A percentile compares a stretch with the other conserved stretches of the same genome.
Conservation (phyloP, 2,888 invertebrate genomes). For the Hedya salicella region DNA sequence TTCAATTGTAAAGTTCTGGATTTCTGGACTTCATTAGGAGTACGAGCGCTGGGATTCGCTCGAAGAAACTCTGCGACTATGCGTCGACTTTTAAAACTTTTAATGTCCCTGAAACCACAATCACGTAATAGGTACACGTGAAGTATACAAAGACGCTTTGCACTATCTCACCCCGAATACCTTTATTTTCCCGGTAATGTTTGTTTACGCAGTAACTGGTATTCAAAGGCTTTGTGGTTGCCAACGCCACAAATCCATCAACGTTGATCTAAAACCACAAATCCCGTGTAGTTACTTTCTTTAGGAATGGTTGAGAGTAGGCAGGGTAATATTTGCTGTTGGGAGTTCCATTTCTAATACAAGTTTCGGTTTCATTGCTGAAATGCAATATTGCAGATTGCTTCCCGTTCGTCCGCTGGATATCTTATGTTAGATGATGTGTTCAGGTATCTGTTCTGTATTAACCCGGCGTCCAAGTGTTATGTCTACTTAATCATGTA, state of each 20-base stretch:
- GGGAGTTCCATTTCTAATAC: neutral
- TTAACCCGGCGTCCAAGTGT: neutral
- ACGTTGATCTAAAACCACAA: conserved; percentile 27
- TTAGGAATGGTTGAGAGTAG: neutral
- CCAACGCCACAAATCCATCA: conserved; percentile 18
- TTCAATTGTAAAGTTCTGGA: conserved; percentile 7
- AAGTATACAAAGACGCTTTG: neutral
- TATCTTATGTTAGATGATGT: too few species aligned
- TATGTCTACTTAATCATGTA: conserved; percentile 3
- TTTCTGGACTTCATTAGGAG: conserved; percentile 20
- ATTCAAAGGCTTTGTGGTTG: conserved; percentile 28
- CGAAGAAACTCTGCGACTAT: neutral
- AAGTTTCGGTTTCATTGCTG: neutral
- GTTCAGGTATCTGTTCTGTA: too few species aligned
- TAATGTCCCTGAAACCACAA: neutral
- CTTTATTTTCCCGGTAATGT: too few species aligned
- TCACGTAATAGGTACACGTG: neutral
- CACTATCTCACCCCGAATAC: neutral
- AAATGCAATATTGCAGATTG: neutral
- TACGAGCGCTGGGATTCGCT: neutral
- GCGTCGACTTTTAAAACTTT: conserved; percentile 10
- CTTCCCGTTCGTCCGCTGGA: neutral
- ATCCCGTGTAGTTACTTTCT: conserved; percentile 1
- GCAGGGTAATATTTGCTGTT: too few species aligned
- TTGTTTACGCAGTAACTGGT: conserved; percentile 6